These are phyloP conservation scores for Tipula confusa DNA, from an alignment of 2,888 invertebrate genomes.

Conservation along the genomic window DNA sequence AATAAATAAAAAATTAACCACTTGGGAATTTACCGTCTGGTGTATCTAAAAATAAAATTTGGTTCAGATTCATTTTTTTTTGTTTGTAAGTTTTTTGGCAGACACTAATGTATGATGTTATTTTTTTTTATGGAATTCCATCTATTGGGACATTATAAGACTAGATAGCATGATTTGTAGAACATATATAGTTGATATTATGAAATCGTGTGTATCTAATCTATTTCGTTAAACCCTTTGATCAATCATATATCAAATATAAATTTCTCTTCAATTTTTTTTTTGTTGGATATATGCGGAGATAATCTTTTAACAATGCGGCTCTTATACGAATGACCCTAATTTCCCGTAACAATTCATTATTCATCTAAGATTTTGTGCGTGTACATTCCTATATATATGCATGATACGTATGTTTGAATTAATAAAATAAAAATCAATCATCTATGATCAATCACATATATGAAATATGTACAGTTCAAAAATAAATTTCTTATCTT, in stretches of 20 bases:
- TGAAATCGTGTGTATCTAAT: not conserved
- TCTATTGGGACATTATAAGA: not conserved
- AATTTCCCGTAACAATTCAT: constrained; percentile 20
- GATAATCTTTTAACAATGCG: constrained; percentile 7
- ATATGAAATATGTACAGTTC: not conserved
- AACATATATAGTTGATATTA: not conserved
- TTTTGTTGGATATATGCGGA: not conserved
- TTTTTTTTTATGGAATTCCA: not conserved
- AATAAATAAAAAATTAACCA: too few species aligned
- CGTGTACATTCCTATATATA: not conserved
- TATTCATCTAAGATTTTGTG: not conserved
- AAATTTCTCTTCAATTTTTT: not conserved
- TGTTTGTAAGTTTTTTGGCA: not conserved
- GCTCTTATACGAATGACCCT: not conserved
- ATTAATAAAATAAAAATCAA: constrained; percentile 20
- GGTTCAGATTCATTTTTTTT: too few species aligned
- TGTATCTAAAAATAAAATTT: not conserved
- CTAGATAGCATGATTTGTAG: not conserved
- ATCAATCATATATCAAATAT: not conserved
- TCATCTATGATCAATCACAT: constrained; percentile 25
- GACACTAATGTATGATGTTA: not conserved
- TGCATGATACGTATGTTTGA: not conserved
- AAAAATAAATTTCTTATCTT: constrained; percentile 5
- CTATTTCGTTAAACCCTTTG: not conserved
- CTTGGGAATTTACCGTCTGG: not conserved